A percentile compares a stretch with the other conserved stretches of the same genome.
These are phyloP conservation scores for Platyura marginata DNA, from an alignment of 1,140 invertebrate species.

Conservation along the genomic window DNA sequence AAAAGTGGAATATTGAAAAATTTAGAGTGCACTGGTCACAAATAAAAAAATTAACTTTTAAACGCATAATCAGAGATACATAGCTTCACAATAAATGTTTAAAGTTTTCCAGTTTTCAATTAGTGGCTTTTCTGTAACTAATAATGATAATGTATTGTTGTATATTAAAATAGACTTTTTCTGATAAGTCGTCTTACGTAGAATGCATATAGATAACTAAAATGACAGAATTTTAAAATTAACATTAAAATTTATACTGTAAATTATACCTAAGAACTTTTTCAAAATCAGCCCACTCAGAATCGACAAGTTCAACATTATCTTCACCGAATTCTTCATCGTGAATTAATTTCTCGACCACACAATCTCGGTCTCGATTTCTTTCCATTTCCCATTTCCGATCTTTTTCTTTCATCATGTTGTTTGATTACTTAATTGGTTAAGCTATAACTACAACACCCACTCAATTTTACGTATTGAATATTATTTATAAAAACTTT, in stretches of 20 bases:
- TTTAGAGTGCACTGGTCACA: no score
- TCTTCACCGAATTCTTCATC: conserved; percentile 25
- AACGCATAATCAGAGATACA: no score
- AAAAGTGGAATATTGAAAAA: no score
- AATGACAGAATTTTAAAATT: no score
- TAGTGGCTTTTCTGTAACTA: neutral
- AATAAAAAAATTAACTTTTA: no score
- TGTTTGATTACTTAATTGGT: neutral
- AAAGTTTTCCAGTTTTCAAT: no score
- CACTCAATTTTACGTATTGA: neutral
- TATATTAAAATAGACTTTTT: no score
- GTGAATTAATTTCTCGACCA: conserved; percentile 9
- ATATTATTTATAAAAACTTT: neutral
- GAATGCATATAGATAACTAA: no score
- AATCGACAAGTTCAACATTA: conserved; percentile 23
- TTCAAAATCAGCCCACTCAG: conserved; percentile 25
- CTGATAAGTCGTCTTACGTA: no score
- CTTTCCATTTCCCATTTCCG: conserved; percentile 8
- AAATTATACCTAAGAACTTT: conserved; percentile 14
- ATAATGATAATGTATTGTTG: neutral
- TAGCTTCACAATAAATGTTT: no score
- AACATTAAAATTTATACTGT: no score
- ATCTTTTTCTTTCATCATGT: conserved; percentile 14
- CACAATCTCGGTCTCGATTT: conserved; percentile 10
- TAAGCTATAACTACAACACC: neutral